These are phyloP conservation scores for Epinotia bilunana DNA, from an alignment of 2,888 invertebrate species.

Conservation along the genomic window DNA sequence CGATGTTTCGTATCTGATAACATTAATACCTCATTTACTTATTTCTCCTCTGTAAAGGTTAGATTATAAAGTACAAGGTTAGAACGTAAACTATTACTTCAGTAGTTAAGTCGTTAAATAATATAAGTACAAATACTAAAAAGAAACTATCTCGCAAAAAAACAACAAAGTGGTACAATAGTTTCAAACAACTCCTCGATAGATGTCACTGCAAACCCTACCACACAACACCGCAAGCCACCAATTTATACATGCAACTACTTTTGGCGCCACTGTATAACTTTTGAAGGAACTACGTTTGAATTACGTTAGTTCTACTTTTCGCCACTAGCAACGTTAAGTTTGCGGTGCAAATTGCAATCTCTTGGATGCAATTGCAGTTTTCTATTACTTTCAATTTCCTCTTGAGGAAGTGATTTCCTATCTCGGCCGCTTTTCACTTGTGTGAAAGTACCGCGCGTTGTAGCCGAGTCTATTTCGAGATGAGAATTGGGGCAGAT, in stretches of 20 bases:
- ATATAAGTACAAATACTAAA: neutral
- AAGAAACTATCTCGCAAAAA: neutral
- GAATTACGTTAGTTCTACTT: constrained; percentile 14
- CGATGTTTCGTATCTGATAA: neutral
- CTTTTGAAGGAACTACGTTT: neutral
- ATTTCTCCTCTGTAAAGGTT: neutral
- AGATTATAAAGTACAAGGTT: neutral
- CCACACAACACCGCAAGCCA: constrained; percentile 37
- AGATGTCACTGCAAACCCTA: constrained; percentile 62
- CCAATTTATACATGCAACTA: constrained; percentile 10
- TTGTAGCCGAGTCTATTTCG: constrained; percentile 10
- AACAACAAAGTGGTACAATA: neutral
- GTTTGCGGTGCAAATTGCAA: constrained; percentile 30
- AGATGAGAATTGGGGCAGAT: constrained; percentile 3
- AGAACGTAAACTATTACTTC: no score
- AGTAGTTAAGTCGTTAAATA: neutral
- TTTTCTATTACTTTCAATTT: constrained; percentile 75
- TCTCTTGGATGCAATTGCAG: constrained; percentile 36
- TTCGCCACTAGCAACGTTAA: constrained; percentile 2
- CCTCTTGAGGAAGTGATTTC: constrained; percentile 82
- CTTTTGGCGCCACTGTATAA: constrained; percentile 10
- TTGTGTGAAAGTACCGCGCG: constrained; percentile 23
- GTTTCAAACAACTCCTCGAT: constrained; percentile 18
- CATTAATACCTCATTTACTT: neutral
- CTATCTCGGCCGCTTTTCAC: constrained; percentile 74